Percentiles rank a stretch among this genome's conserved stretches.
Conservation (phyloP, 2,113 vertebrate genomes). For the Tyrannus savana region DNA sequence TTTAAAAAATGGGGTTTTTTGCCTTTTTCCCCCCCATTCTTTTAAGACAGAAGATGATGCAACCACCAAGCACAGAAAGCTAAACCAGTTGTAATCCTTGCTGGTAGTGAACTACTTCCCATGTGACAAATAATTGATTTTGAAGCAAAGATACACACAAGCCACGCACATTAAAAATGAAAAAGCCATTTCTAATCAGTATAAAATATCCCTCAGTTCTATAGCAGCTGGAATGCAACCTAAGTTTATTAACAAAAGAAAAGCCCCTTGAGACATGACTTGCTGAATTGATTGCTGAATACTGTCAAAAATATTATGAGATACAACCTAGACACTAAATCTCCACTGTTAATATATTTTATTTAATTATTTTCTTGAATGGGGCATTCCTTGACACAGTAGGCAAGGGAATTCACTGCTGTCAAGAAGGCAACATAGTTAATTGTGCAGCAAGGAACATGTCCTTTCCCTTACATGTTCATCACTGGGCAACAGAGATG, state of each 20-base stretch:
- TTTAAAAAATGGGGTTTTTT: accelerated
- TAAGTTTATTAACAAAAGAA: conserved; percentile 40
- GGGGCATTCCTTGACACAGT: neutral
- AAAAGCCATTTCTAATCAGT: conserved; percentile 26
- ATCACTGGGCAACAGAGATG: neutral
- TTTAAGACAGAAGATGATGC: neutral
- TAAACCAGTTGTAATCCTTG: neutral
- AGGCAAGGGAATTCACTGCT: neutral
- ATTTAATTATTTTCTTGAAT: conserved; percentile 28
- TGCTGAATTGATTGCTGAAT: neutral
- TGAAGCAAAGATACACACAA: neutral
- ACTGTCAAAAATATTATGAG: conserved; percentile 36
- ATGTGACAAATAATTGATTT: neutral
- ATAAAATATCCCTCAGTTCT: neutral
- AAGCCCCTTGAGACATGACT: neutral
- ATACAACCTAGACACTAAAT: conserved; percentile 17
- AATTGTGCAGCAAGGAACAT: neutral
- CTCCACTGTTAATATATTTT: neutral
- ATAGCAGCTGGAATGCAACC: neutral
- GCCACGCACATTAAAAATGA: neutral
- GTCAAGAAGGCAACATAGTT: neutral
- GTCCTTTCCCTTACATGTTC: neutral
- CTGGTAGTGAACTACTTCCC: neutral
- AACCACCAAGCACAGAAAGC: neutral
- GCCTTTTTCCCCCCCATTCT: neutral